Base-by-base conservation (phyloP, 2,888 invertebrate genomes). In the Celastrina argiolus region DNA sequence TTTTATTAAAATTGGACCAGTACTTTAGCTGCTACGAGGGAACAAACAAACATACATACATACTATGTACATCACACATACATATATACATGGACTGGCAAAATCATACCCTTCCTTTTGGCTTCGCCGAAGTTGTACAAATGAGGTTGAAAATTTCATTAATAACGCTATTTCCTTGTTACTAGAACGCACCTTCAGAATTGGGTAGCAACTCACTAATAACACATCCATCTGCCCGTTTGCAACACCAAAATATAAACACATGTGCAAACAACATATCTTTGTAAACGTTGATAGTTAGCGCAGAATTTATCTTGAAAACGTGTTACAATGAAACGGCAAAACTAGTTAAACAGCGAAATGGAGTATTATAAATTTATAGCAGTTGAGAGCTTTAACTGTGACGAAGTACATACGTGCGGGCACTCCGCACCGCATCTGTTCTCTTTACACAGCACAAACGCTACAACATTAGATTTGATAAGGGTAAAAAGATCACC, bases 291-390 rank as follows among this genome's bases (percentile, higher is more conserved):
- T 45, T 45, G 18, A 45, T 10, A 10, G 45, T 51, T 18, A 51
- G 22, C 10, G 36, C 12, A 22, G 4, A 51, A 51, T 45, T 45
- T 51, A 51, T 51, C 22, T 51, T 12, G 26, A 51, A 51, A 51
- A 51, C 51, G 51, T 45, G 51, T 14, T 22, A 26, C 51, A 51
- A 45, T 26, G 51, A 26, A 51, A 51, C 26, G 22, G 22, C 51
- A 51, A 51, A 51, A 51, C 51, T 51, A 51, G 51, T 51, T 51
- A 51, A 36, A 51, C 51, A 51, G 22, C 18, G 51, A 18, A 26
- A 51, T 26, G 12, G 51, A 51, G 51, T 51, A 14, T 51, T 51
- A 51, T 26, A 51, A 51, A 51, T 31, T 59, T 59, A 59, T 31
- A 59, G 18, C 31, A 31, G 16, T 59, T 18, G 34, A 59, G 28